Evolutionary conservation across 2,797 vertebrate genomes (phyloP).

Genomic region (Helostoma temminkii): DNA sequence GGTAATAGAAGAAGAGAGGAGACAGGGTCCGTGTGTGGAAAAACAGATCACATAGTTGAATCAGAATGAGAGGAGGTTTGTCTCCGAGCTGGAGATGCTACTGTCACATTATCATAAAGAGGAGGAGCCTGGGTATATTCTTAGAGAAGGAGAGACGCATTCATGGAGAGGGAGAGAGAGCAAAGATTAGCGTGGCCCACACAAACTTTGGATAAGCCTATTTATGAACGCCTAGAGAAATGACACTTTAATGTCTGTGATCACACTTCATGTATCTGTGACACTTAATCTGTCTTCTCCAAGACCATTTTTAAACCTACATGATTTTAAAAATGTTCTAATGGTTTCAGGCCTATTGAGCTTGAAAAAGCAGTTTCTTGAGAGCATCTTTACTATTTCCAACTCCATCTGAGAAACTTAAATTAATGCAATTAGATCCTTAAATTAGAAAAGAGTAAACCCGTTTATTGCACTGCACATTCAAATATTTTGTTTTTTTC

Average conservation of each 20-base stretch:
- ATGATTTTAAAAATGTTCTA: conserved; percentile 44
- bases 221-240: conserved; percentile 70
- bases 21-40: conserved; percentile 62
- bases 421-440: background rate
- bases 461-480: background rate
- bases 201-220: conserved; percentile 79
- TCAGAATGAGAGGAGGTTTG: conserved; percentile 77
- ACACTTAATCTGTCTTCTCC: conserved; percentile 51
- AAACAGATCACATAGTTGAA: conserved; percentile 82
- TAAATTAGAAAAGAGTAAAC: no score
- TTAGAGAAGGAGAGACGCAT: conserved; percentile 69
- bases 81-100: conserved; percentile 80
- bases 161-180: conserved; percentile 44
- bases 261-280: conserved; percentile 50
- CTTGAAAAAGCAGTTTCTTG: conserved; percentile 18
- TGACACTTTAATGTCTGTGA: conserved; percentile 58
- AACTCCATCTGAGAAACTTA: conserved; percentile 14
- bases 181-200: conserved; percentile 76
- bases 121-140: conserved; percentile 78
- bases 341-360: conserved; percentile 33
- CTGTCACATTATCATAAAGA: conserved; percentile 84
- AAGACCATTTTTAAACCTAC: conserved; percentile 41
- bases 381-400: conserved; percentile 15
- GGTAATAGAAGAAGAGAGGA: conserved; percentile 41
- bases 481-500: background rate